Base-by-base conservation (phyloP, 2,888 invertebrate genomes). In the Linnaemya vulpina region DNA sequence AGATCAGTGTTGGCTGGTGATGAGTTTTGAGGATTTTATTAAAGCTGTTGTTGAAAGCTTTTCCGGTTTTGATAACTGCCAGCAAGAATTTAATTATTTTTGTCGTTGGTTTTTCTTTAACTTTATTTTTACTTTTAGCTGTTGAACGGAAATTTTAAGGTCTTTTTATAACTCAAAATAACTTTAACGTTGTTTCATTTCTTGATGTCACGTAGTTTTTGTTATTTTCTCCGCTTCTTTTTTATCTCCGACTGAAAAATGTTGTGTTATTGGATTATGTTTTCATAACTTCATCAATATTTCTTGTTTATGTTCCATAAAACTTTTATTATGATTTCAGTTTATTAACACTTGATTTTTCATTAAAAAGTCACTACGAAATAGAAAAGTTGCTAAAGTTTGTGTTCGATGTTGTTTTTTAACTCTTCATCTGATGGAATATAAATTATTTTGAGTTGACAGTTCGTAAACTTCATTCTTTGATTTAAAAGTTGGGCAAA, bases 81-180 rank as follows among this genome's bases (percentile, higher is more conserved):
- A 62, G 3, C n/a, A 35, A 30, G 49, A 60, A 46, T 73, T 73
- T 73, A 73, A 73, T 73, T 60, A 73, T 60, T 5, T 60, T 22
- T 30, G 8, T 20, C 0, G 0, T 38, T 17, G 15, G 25, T 15
- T 8, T 3, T 38, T 38, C 1, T 46, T 46, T 46, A 5, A n/a
- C n/a, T n/a, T n/a, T n/a, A n/a, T n/a, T 46, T 46, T 46, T 46
- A n/a, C 3, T 5, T 46, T n/a, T n/a, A n/a, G 3, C 0, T n/a
- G 11, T 15, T 46, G n/a, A 15, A n/a, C 11, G 46, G 15, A 15
- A 1, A 49, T 49, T 49, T 49, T 17, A 17, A 17, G 49, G 17
- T 49, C 17, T 49, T 8, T 17, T 49, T 8, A 9, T 49, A 1
- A 17, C 17, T 17, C 9, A 49, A 49, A 49, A 49, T 30, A 17